Evolutionary conservation across 2,797 vertebrate genomes (phyloP), one percentile per base, ranked within the genome.

Genomic region (Dromococcyx pavoninus): DNA sequence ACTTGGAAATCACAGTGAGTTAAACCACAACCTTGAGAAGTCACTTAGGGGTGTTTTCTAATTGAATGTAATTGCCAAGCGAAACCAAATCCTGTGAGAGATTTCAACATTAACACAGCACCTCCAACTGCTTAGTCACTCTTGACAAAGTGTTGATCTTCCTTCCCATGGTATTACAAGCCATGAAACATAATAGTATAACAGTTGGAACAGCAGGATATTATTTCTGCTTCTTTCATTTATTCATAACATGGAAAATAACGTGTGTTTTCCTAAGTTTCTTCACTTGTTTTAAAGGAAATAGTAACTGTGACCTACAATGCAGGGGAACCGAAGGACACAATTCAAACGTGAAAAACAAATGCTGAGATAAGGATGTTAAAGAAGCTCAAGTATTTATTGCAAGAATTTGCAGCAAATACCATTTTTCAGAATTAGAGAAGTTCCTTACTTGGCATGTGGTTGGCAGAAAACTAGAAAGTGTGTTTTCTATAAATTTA

Each of bases 1-100:
- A 23, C 69, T 43, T 69, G 65, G 61, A 93, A 95, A 87, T 64
- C 74, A 46, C 41, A 82, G 64, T 67, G 61, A 76, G 86, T 65
- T 65, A 54, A 91, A 91, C 33, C 91, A 69, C 96, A 96, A 77
- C 93, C 92, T 94, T 92, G 86, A 97, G 88, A 85, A 94, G 86
- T 83, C 86, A 89, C 78, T 94, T 88, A 91, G 76, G 76, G 37
- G 65, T 93, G 86, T 86, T 90, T 81, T 62, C 88, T 95, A 96
- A 96, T 90, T 95, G 95, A 95, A 94, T 94, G 83, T 89, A 90
- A 94, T 94, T 78, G 56, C 44, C 88, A 87, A 85, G 77, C 64
- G 70, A 90, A 50, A 56, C 86, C 62, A 93, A 57, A 70, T 57
- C 93, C 83, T 33, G 0, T 28, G 74, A 95, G 90, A 67, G 37